Evolutionary conservation across 1,140 invertebrate species (phyloP), one percentile per base, ranked within the genome.

Genomic region (Latrodectus geometricus): DNA sequence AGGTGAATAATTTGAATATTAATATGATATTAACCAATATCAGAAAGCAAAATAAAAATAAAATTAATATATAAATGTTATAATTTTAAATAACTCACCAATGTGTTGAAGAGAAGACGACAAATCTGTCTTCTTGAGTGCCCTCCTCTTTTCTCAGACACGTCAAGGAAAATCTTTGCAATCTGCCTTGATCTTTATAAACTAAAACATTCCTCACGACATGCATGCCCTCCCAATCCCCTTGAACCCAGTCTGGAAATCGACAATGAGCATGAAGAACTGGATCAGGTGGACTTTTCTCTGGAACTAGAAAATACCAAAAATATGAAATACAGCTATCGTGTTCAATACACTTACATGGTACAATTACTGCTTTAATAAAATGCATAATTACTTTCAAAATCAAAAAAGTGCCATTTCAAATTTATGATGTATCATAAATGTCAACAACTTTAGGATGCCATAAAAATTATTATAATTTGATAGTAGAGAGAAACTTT

Each of bases 211-310:
- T 92, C 61, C 93, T 93, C 49, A 93, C 90, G n/a, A 95, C 93
- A 11, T 92, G 89, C 9, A 94, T 90, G 88, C 94, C 74, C 90
- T 94, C 93, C 94, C 94, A 95, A 66, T 92, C 90, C 12, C 94
- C 94, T 89, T 94, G 93, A 54, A 93, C 91, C 94, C 94, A 95
- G 88, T 93, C 91, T 0, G 94, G 94, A 88, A 94, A 95, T 79
- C 92, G 93, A 87, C 88, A 90, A 88, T 89, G 89, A 75, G 88
- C 70, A 8, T 79, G 81, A 14, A 89, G 88, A 56, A 88, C 87
- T 3, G 77, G 65, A 20, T 56, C 72, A 49, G 89, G 89, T 35
- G 88, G 84, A 61, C 80, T 86, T 61, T 89, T 88, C n/a, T 86
- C 88, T 1, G 87, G 87, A 65, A 89, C 88, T 89, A 21, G 5